These are phyloP conservation scores for Epizoanthus stellaris DNA, from an alignment of 92 coral and sea anemone species.

Conservation along the genomic window DNA sequence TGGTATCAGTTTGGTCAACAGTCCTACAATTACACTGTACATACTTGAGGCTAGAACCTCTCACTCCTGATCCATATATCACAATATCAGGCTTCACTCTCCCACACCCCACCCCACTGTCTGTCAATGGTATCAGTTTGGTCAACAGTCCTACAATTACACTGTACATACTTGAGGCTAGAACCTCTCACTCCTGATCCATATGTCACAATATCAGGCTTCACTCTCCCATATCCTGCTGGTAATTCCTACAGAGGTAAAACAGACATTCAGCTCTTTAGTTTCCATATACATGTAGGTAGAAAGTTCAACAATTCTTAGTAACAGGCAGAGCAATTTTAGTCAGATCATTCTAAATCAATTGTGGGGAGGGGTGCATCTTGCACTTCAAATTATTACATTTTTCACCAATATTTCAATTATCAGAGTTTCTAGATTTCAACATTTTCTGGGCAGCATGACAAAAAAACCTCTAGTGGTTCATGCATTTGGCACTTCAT, in stretches of 20 bases:
- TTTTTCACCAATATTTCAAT: no score
- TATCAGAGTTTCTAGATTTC: no score
- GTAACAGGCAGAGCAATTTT: no score
- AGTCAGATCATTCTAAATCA: no score
- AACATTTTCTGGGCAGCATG: no score
- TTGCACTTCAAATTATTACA: no score
- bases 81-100: slow-evolving; percentile 80
- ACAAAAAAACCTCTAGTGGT: no score
- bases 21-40: not conserved
- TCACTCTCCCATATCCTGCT: slow-evolving; percentile 94
- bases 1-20: not conserved
- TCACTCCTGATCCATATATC: slow-evolving; percentile 96
- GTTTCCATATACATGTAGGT: not conserved
- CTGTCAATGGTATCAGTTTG: not conserved
- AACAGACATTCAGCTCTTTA: not conserved
- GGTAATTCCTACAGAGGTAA: slow-evolving; percentile 82
- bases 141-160: not conserved
- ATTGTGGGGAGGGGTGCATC: no score
- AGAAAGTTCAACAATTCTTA: no score
- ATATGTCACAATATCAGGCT: slow-evolving; percentile 96
- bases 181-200: slow-evolving; percentile 99
- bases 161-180: slow-evolving; percentile 78
- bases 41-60: slow-evolving; percentile 94
- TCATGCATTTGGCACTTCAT: no score
- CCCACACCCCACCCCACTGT: not conserved